Evolutionary conservation across 1,140 invertebrate species (phyloP), one percentile per base, ranked within the genome.

Genomic region (Potamilus streckersoni): DNA sequence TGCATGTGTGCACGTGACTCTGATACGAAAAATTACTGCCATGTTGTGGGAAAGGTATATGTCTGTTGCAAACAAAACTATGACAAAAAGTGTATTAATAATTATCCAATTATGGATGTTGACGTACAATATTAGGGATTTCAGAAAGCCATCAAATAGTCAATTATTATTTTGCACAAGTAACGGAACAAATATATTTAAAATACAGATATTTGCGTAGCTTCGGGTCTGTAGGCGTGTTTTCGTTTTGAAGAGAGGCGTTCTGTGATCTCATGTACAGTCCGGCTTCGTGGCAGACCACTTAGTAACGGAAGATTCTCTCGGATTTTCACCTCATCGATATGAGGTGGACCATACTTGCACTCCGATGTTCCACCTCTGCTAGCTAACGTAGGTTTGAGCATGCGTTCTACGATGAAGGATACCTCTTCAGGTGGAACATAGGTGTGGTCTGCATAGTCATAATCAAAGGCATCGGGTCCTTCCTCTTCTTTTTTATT

Each of bases 251-350:
- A 74, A 75, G 76, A 74, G 38, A 80, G 66, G 57, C 78, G 68
- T 4, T 80, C 65, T 19, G 76, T 81, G 61, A 80, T 79, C 64
- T 82, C 80, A 13, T 78, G 59, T 0, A 83, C 78, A 77, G 73
- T 80, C 66, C 74, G 81, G 60, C 76, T 79, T 38, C 78, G 71
- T 19, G 62, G 61, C 13, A 81, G 59, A 20, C 82, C 82, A 71
- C 82, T 83, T 0, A 83, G 49, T n/a, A 83, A 65, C 1, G 82
- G 82, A 20, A 83, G 67, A 58, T 81, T 74, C 31, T 76, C 71
- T 55, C 80, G 67, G 19, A 80, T 78, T 79, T 81, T 83, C 16
- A 83, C 78, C 71, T 81, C 80, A 57, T 83, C 82, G 38, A 83
- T 76, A 38, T 80, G 77, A 27, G 65, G 70, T 0, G 82, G 82